Evolutionary conservation across 1,140 invertebrate species (phyloP), one percentile per base, ranked within the genome.

Genomic region (Trypoxylus dichotomus): DNA sequence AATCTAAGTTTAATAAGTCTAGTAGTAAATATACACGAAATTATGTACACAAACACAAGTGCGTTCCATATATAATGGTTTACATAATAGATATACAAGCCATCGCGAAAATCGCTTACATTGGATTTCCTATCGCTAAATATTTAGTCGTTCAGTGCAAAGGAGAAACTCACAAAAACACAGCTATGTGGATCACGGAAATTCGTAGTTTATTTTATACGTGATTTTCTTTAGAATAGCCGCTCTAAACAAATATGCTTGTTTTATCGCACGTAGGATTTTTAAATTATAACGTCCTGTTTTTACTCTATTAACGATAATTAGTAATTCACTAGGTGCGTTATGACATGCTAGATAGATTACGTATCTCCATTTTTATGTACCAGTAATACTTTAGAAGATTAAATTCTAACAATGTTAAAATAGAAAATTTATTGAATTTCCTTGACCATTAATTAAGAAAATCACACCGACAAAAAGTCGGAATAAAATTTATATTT

Each of bases 271-370:
- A 8, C 24, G 60, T 68, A 27, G 8, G 60, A 68, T 7, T 68
- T 27, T 68, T 68, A 68, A 68, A 68, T 68, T 68, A 68, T 68
- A 29, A 24, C 60, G 24, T 68, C 60, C 60, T 68, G 60, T 68
- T 68, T 29, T 29, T 68, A 25, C 21, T 54, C 47, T 54, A 19
- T 54, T 54, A 19, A 54, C 19, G 47, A 54, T 54, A 19, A 54
- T 54, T 54, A 54, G 13, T n/a, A 54, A 19, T 54, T 54, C 19
- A 7, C 6, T n/a, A 54, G 15, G 47, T 54, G 47, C n/a, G 15
- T 54, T 54, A 15, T n/a, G 2, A 54, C 32, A 37, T 37, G 5
- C 5, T 5, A 37, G 32, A 37, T 8, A 37, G 32, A 37, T 37
- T 54, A 15, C 13, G 15, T 54, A 54, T 54, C 47, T n/a, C 19